Base-by-base conservation (phyloP, 2,888 invertebrate genomes). In the Cataglyphis albicans region DNA sequence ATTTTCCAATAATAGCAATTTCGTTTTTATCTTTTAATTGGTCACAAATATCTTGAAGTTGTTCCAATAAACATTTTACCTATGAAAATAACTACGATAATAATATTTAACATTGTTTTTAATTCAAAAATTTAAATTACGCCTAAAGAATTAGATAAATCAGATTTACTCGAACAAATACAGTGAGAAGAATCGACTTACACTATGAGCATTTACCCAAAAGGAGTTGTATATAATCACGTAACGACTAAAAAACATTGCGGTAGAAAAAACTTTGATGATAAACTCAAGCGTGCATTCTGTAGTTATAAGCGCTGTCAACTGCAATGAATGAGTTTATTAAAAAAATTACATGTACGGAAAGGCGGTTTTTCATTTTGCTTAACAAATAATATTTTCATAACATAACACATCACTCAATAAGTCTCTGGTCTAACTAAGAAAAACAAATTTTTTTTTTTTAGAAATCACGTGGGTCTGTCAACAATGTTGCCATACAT, bases 1-100 rank as follows among this genome's bases (percentile, higher is more conserved):
- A 73, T 10, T 21, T 59, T 73, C 44, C 25, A 29, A 73, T 32
- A 12, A 73, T 73, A n/a, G 59, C 73, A 41, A 73, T 29, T 73
- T 73, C 25, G 1, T 73, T 59, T 55, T 73, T 12, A 3, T 73
- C 59, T 59, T 59, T 59, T 59, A 73, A 35, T 0, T 57, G n/a
- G 12, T 12, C 59, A 59, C 35, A 73, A 12, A 41, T 59, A 25
- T 59, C 3, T 25, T 73, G 59, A 7, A 73, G 0, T 73, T 73
- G 72, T 6, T 73, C 38, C n/a, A 73, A 3, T 41, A 73, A 59
- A 59, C 0, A 41, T 10, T 9, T 59, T 18, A 73, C 7, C 59
- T 73, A 52, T 59, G n/a, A 35, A 59, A 9, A 38, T 21, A 38
- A 41, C 0, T 15, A 15, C 15, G 5, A 44, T 18, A 44, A 44